Evolutionary conservation across 2,797 vertebrate genomes (phyloP), one percentile per base, ranked within the genome.

Genomic region (Triplophysa yarkandensis): DNA sequence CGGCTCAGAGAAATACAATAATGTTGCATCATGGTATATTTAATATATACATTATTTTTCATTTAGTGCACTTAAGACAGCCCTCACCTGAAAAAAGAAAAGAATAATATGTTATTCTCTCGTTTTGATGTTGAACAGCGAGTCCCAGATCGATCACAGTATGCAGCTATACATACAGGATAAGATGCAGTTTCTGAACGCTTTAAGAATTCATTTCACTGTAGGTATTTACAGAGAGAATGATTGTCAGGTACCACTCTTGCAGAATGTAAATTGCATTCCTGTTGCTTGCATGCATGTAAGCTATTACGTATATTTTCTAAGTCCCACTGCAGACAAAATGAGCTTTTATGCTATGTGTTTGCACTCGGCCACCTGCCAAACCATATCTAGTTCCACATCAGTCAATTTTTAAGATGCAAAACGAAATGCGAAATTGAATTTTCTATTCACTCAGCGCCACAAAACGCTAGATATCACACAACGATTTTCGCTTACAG

Each of bases 91-190:
- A 64, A 48, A 73, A 64, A 23, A 32, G 46, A 55, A 72, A n/a
- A 63, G 7, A 17, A 23, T 32, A 54, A 21, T 44, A 61, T 14
- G 17, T 54, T 41, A 27, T 52, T 54, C 7, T 41, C 14, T 72
- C 23, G 54, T 54, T 72, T 41, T 72, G 25, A 72, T 72, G 60
- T 28, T 52, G 62, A 72, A 32, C 58, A 63, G 58, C 60, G 54
- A 54, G 32, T 6, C 44, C 23, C 32, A 19, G 25, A 43, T 39
- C 21, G 11, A 16, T 30, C 16, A 34, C 0, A 2, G 50, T n/a
- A 72, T 34, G 52, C 16, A 43, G 41, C 46, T 28, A 21, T 43
- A 3, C 17, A 72, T 6, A 4, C 23, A 48, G 58, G 6, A 52
- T 46, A 21, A 17, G 19, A 25, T 25, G 41, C 5, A 16, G 28